Conservation (phyloP, 1,140 invertebrate genomes). For the Nylanderia fulva region DNA sequence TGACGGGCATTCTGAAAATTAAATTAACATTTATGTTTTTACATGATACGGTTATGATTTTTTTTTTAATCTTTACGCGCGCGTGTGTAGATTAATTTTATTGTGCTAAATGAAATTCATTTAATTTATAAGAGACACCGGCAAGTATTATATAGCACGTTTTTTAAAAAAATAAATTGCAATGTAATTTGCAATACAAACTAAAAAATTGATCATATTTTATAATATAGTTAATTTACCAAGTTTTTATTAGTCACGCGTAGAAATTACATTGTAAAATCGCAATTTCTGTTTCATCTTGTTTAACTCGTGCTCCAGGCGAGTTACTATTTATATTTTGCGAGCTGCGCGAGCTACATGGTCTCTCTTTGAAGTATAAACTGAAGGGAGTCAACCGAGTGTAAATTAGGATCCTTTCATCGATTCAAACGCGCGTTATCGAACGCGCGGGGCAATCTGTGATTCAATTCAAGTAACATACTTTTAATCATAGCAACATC, state of each 20-base stretch:
- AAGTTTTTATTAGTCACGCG: neutral
- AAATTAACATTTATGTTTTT: neutral
- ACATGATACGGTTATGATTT: no score
- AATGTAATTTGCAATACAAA: neutral
- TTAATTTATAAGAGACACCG: neutral
- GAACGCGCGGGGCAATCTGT: neutral
- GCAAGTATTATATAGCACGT: neutral
- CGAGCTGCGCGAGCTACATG: neutral
- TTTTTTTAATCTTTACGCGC: neutral
- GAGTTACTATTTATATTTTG: conserved; percentile 22
- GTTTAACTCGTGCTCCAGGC: no score
- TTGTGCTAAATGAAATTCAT: neutral
- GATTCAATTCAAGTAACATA: conserved; percentile 30
- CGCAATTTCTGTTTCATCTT: neutral
- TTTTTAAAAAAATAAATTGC: neutral
- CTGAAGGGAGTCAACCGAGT: conserved; percentile 18
- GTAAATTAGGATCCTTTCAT: conserved; percentile 27
- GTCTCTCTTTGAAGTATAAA: neutral
- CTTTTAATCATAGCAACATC: conserved; percentile 28
- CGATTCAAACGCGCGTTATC: conserved; percentile 27
- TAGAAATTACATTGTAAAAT: conserved; percentile 31
- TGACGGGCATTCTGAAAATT: neutral
- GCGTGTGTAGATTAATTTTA: neutral
- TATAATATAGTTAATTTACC: neutral
- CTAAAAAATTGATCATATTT: neutral